A percentile compares a stretch with the other conserved stretches of the same genome.
phyloP scores from a whole-genome alignment of 2,113 vertebrate genomes.

The Phrynosoma platyrhinos region DNA sequence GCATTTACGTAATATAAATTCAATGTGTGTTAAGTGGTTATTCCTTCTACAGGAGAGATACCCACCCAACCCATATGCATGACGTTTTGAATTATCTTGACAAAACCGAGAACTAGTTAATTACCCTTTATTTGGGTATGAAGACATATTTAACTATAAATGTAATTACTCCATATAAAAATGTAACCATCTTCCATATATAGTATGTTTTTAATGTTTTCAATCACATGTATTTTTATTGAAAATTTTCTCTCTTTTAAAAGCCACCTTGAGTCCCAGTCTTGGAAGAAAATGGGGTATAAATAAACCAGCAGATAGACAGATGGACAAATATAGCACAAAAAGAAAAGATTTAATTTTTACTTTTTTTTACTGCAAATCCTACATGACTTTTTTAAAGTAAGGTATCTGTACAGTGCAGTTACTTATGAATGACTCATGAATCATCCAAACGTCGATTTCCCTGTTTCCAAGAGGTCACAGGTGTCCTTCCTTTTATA shows the following conservation, averaged over 20 bases:
- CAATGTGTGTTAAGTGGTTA: constrained; percentile 36
- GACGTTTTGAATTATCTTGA: not conserved
- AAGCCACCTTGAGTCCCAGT: no score
- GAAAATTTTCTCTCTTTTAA: no score
- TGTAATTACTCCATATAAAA: constrained; percentile 35
- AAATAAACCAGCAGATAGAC: no score
- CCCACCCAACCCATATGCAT: no score
- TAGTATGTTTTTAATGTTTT: no score
- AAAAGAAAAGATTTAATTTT: constrained; percentile 6
- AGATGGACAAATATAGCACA: constrained; percentile 12
- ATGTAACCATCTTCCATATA: not conserved
- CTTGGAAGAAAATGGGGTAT: no score
- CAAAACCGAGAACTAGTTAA: not conserved
- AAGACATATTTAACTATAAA: not conserved
- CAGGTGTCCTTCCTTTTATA: not conserved
- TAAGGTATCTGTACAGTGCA: not conserved
- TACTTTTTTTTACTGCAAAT: not conserved
- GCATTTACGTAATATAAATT: not conserved
- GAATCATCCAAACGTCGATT: no score
- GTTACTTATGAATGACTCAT: not conserved
- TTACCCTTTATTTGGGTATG: not conserved
- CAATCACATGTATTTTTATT: no score
- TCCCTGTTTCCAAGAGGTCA: not conserved
- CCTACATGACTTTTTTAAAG: not conserved
- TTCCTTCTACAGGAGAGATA: constrained; percentile 12